Percentiles rank a stretch among this genome's conserved stretches.
These are phyloP conservation scores for Bergia sp. DNA, from an alignment of 92 coral and sea anemone species.

Conservation along the genomic window DNA sequence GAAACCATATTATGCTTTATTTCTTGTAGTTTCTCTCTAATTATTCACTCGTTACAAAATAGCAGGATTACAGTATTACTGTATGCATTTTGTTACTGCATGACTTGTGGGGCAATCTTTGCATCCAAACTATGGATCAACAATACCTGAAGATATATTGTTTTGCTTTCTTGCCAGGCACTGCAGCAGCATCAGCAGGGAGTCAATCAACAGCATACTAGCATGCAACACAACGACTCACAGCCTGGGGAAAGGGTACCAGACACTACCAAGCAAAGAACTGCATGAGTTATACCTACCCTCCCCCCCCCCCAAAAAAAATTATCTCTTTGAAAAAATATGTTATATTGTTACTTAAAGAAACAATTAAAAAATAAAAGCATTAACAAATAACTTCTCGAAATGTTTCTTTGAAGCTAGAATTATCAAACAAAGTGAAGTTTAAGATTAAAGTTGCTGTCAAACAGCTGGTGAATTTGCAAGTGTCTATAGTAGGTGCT, in stretches of 20 bases:
- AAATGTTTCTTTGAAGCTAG: not conserved
- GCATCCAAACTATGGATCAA: not conserved
- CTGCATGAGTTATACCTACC: not conserved
- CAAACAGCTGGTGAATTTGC: too few species aligned
- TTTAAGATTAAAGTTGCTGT: too few species aligned
- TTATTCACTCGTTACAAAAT: too few species aligned
- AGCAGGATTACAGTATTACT: too few species aligned
- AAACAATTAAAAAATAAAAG: not conserved
- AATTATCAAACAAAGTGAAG: too few species aligned
- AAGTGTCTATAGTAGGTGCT: too few species aligned
- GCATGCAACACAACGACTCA: not conserved
- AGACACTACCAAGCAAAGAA: constrained; percentile 17
- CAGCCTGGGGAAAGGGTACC: not conserved
- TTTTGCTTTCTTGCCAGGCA: not conserved
- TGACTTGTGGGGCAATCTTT: too few species aligned
- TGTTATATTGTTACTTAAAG: not conserved
- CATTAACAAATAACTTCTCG: not conserved
- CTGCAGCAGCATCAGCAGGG: constrained; percentile 11
- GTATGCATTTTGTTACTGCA: too few species aligned
- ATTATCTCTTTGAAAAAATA: not conserved
- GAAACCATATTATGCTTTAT: too few species aligned
- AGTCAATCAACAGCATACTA: not conserved
- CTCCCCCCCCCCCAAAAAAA: not conserved
- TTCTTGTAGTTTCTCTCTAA: too few species aligned
- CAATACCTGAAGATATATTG: too few species aligned